Conservation (phyloP, 2,888 invertebrate genomes). For the Cephus nigrinus region DNA sequence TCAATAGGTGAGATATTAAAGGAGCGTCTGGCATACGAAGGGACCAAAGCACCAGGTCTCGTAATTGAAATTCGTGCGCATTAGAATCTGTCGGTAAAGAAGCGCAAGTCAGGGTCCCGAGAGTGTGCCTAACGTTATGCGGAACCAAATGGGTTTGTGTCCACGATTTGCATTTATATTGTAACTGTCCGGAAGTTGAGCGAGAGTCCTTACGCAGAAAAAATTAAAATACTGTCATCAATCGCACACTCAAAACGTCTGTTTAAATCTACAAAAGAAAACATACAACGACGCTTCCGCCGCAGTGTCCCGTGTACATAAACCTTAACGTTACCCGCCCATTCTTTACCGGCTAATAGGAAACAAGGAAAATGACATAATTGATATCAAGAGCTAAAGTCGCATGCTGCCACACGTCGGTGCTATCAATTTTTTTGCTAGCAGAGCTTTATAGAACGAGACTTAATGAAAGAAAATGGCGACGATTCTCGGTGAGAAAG, state of each 20-base stretch:
- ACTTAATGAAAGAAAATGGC: constrained; percentile 5
- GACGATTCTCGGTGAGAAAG: not conserved
- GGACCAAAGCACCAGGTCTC: not conserved
- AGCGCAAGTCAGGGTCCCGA: not conserved
- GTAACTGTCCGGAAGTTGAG: not conserved
- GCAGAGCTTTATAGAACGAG: not conserved
- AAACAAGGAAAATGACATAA: not conserved
- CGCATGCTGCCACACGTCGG: not conserved
- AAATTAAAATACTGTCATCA: constrained; percentile 2
- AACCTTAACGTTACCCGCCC: not conserved
- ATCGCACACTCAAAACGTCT: not conserved
- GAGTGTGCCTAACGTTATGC: not conserved
- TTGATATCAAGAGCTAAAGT: not conserved
- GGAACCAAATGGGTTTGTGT: not conserved
- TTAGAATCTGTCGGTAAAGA: not conserved
- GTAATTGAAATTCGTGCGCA: not conserved
- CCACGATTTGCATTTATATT: constrained; percentile 15
- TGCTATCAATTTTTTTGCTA: not conserved
- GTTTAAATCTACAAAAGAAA: not conserved
- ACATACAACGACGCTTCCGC: not conserved
- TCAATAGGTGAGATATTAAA: not conserved
- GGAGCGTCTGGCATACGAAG: not conserved
- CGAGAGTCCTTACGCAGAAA: not conserved
- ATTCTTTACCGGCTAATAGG: not conserved
- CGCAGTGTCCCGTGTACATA: not conserved